A percentile compares a stretch with the other conserved stretches of the same genome.
These are phyloP conservation scores for Poeciliopsis turneri DNA, from an alignment of 2,797 vertebrate species.

Conservation along the genomic window DNA sequence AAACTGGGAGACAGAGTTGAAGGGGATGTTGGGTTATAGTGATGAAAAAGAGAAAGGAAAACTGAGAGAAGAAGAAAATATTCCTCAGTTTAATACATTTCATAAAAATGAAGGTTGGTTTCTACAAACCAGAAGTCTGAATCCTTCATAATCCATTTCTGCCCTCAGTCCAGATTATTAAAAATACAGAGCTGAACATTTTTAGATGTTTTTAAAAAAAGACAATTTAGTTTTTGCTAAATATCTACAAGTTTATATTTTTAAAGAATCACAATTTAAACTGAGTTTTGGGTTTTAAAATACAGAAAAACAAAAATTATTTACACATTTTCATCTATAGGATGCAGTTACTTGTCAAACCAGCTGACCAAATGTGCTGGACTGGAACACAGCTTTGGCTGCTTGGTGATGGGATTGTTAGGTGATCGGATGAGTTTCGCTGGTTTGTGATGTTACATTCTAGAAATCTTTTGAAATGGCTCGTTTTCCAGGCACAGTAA, in stretches of 20 bases:
- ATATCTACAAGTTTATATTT: not conserved
- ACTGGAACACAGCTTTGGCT: no score
- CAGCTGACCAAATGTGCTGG: no score
- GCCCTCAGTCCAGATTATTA: not conserved
- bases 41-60: slow-evolving; percentile 1
- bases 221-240: not conserved
- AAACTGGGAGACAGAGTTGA: slow-evolving; percentile 4
- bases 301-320: not conserved
- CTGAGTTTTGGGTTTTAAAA: not conserved
- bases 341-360: not conserved
- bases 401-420: no score
- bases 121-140: not conserved
- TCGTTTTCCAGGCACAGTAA: no score
- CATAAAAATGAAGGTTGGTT: not conserved
- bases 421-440: no score
- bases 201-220: not conserved
- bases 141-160: not conserved
- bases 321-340: no score
- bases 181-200: not conserved
- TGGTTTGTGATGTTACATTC: no score
- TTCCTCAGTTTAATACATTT: not conserved
- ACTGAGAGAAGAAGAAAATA: not conserved
- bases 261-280: not conserved
- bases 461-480: no score
- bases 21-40: not conserved